Conservation (phyloP, 2,113 vertebrate genomes). For the Menidia beryllina region DNA sequence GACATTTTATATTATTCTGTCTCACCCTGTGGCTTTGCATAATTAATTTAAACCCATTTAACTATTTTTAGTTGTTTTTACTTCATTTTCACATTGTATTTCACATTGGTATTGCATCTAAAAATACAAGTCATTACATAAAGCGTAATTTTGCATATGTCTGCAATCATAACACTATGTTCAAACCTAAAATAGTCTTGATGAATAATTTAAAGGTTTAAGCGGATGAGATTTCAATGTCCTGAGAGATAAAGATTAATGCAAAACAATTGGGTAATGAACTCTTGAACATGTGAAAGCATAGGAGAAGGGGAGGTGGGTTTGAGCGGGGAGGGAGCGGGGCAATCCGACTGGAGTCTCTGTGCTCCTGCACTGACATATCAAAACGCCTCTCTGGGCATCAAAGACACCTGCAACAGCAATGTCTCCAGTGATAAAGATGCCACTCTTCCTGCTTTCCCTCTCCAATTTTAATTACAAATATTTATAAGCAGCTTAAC, state of each 20-base stretch:
- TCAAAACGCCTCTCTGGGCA: conserved; percentile 73
- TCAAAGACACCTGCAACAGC: conserved; percentile 80
- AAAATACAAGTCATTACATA: neutral
- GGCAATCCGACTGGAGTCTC: conserved; percentile 66
- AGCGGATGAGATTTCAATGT: conserved; percentile 58
- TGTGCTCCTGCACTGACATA: conserved; percentile 66
- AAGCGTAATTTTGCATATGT: conserved; percentile 37
- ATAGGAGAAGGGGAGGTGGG: neutral
- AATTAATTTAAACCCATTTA: neutral
- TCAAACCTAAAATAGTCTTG: conserved; percentile 35
- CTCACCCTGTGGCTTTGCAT: no score
- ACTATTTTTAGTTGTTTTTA: neutral
- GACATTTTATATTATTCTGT: neutral
- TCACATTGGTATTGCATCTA: neutral
- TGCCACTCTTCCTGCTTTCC: conserved; percentile 66
- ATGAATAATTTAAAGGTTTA: conserved; percentile 58
- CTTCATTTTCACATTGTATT: neutral
- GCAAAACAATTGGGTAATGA: conserved; percentile 65
- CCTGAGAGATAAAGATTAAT: conserved; percentile 55
- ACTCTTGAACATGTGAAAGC: conserved; percentile 55
- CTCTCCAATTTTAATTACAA: conserved; percentile 80
- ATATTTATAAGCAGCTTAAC: conserved; percentile 82
- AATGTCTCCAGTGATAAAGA: conserved; percentile 78
- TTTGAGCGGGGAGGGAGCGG: conserved; percentile 28
- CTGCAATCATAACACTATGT: conserved; percentile 35